These are phyloP conservation scores for Eriocheir sinensis DNA, from an alignment of 1,140 invertebrate species.

Conservation along the genomic window DNA sequence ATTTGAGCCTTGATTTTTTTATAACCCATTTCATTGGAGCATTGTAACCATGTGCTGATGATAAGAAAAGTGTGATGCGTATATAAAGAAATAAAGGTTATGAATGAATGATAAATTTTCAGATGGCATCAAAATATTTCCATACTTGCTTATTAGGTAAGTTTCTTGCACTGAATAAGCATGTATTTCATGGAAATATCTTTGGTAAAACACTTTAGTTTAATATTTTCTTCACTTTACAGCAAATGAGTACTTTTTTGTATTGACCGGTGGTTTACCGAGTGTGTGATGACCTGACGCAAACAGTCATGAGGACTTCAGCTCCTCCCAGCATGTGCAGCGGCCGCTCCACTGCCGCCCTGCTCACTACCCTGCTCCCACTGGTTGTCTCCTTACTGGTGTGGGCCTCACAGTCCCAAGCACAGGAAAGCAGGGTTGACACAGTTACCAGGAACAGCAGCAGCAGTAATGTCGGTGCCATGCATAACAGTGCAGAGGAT, in stretches of 20 bases:
- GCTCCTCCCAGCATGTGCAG: constrained; percentile 44
- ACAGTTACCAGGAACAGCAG: constrained; percentile 37
- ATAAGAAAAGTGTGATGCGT: too few relatives aligned
- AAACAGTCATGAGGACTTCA: constrained; percentile 47
- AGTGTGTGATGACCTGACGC: constrained; percentile 37
- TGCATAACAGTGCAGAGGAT: constrained; percentile 10
- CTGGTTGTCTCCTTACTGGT: constrained; percentile 63
- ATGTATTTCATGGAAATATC: too few relatives aligned
- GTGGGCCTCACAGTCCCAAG: constrained; percentile 66
- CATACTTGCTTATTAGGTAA: too few relatives aligned
- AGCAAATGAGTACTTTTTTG: not conserved
- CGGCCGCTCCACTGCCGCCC: constrained; percentile 57
- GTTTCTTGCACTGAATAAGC: too few relatives aligned
- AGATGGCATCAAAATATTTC: too few relatives aligned
- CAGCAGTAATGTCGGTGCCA: not conserved
- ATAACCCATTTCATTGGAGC: too few relatives aligned
- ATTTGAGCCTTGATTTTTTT: too few relatives aligned
- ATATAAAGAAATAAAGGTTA: too few relatives aligned
- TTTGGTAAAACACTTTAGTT: too few relatives aligned
- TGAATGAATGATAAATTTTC: too few relatives aligned
- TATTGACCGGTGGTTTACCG: not conserved
- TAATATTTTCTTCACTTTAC: not conserved
- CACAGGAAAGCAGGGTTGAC: constrained; percentile 60
- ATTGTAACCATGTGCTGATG: too few relatives aligned
- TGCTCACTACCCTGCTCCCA: constrained; percentile 67